Percentiles rank a stretch among this genome's conserved stretches.
These are phyloP conservation scores for Araneus ventricosus DNA, from an alignment of 1,140 invertebrate species.

Conservation along the genomic window DNA sequence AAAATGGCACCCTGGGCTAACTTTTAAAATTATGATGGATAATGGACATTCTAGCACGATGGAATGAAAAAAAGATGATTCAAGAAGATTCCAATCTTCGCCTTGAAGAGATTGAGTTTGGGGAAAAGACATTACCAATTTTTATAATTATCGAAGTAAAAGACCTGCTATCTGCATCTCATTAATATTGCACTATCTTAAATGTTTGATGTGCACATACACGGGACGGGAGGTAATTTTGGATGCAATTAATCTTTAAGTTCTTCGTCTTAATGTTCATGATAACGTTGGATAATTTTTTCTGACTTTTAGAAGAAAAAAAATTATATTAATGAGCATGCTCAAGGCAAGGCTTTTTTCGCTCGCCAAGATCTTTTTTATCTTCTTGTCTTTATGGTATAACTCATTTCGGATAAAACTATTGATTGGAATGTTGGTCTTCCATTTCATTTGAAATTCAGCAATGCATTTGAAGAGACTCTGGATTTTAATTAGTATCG, in stretches of 20 bases:
- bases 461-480: conserved; percentile 4
- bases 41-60: conserved; percentile 39
- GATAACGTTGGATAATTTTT: conserved; percentile 38
- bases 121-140: conserved; percentile 61
- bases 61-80: not conserved
- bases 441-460: conserved; percentile 40
- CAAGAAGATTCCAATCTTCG: conserved; percentile 51
- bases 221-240: conserved; percentile 64
- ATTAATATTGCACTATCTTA: conserved; percentile 71
- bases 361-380: not conserved
- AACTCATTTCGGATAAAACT: conserved; percentile 39
- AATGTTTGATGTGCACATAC: conserved; percentile 63
- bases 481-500: conserved; percentile 70
- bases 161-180: conserved; percentile 51
- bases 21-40: conserved; percentile 65
- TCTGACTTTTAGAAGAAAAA: not conserved
- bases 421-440: conserved; percentile 54
- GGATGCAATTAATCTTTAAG: conserved; percentile 73
- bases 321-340: conserved; percentile 73
- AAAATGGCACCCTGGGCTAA: conserved; percentile 43
- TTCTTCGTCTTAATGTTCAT: conserved; percentile 59
- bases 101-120: conserved; percentile 34
- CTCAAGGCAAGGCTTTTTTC: not conserved
- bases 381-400: conserved; percentile 18
- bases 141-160: conserved; percentile 70